These are phyloP conservation scores for Chamaetylas fuelleborni DNA, from an alignment of 2,113 vertebrate genomes.

Conservation along the genomic window DNA sequence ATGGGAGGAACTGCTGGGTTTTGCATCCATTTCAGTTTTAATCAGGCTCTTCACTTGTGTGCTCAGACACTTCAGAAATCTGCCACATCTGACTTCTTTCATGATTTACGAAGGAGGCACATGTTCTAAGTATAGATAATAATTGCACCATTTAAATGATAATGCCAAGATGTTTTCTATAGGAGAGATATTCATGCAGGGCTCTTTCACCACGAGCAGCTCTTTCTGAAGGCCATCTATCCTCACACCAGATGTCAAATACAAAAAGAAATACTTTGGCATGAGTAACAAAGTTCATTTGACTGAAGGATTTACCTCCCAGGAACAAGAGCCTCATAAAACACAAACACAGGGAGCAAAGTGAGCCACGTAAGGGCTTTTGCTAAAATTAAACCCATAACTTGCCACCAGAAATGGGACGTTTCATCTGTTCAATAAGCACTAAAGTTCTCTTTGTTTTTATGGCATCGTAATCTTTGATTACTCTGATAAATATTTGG, in stretches of 20 bases:
- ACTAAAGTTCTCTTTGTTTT: conserved; percentile 61
- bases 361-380: conserved; percentile 34
- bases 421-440: conserved; percentile 64
- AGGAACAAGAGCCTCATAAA: conserved; percentile 60
- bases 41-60: conserved; percentile 11
- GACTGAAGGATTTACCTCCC: conserved; percentile 64
- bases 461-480: conserved; percentile 67
- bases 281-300: conserved; percentile 44
- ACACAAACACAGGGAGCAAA: conserved; percentile 38
- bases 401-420: conserved; percentile 43
- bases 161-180: conserved; percentile 57
- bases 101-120: conserved; percentile 32
- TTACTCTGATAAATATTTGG: conserved; percentile 73
- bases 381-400: conserved; percentile 65
- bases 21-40: conserved; percentile 8
- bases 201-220: background rate
- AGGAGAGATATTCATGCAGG: background rate
- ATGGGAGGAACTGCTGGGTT: background rate
- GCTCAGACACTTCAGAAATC: conserved; percentile 32
- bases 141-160: conserved; percentile 62
- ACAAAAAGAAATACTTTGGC: conserved; percentile 31
- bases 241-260: conserved; percentile 57
- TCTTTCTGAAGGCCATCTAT: background rate
- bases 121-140: conserved; percentile 28
- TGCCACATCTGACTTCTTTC: conserved; percentile 39